A percentile compares a stretch with the other conserved stretches of the same genome.
phyloP scores from a whole-genome alignment of 1,140 invertebrate genomes.

The Drosophila baimaii region DNA sequence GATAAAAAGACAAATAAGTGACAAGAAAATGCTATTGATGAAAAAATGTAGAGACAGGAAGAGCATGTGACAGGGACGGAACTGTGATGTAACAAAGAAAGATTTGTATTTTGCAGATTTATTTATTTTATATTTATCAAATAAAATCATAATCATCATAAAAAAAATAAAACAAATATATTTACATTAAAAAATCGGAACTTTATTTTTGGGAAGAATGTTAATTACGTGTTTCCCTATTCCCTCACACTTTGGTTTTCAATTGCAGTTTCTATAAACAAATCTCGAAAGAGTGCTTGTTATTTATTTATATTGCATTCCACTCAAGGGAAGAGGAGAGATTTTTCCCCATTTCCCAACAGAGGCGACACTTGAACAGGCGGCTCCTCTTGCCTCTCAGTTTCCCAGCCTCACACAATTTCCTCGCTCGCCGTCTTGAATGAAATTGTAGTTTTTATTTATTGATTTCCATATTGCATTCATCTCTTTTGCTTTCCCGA shows the following conservation, averaged over 20 bases:
- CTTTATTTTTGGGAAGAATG: background rate
- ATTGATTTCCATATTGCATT: conserved; percentile 41
- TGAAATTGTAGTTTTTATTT: conserved; percentile 30
- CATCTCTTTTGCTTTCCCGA: conserved; percentile 20
- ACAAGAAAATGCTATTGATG: conserved; percentile 28
- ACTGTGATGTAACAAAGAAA: background rate
- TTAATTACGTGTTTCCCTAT: background rate
- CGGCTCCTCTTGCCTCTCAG: conserved; percentile 1
- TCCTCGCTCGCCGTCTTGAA: conserved; percentile 11
- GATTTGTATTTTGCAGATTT: too few relatives aligned
- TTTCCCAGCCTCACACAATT: background rate
- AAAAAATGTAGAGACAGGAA: conserved; percentile 11
- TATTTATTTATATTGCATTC: conserved; percentile 11
- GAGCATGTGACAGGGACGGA: conserved; percentile 7
- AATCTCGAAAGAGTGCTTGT: background rate
- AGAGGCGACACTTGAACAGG: conserved; percentile 21
- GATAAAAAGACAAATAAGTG: conserved; percentile 15
- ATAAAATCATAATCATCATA: too few relatives aligned
- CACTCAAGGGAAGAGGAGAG: background rate
- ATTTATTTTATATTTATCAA: too few relatives aligned
- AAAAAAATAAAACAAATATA: too few relatives aligned
- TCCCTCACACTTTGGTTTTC: conserved; percentile 6
- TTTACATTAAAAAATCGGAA: too few relatives aligned
- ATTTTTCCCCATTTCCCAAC: background rate
- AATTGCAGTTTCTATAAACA: conserved; percentile 19